These are phyloP conservation scores for Drosophila falleni DNA, from an alignment of 2,888 invertebrate genomes.

Conservation along the genomic window DNA sequence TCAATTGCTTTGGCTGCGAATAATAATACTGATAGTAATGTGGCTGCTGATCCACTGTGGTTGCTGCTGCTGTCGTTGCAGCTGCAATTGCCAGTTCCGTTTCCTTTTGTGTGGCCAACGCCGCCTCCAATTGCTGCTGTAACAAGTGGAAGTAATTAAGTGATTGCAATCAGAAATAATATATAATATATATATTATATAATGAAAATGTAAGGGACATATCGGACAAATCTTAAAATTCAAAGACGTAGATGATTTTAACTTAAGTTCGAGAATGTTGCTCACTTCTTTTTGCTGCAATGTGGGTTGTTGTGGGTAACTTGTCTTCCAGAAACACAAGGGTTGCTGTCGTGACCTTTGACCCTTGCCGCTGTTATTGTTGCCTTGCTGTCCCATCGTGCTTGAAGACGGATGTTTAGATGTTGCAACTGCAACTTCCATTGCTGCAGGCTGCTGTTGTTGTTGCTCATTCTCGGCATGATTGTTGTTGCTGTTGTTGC, in stretches of 20 bases:
- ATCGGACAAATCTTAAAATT: too few relatives aligned
- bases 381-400: slow-evolving; percentile 10
- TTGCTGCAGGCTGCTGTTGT: slow-evolving; percentile 10
- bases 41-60: slow-evolving; percentile 48
- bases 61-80: slow-evolving; percentile 18
- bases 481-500: slow-evolving; percentile 1
- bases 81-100: slow-evolving; percentile 44
- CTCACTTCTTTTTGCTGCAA: slow-evolving; percentile 70
- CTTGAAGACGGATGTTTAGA: slow-evolving; percentile 4
- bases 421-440: slow-evolving; percentile 8
- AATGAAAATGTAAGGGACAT: too few relatives aligned
- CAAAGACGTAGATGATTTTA: too few relatives aligned
- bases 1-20: slow-evolving; percentile 81
- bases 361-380: slow-evolving; percentile 32
- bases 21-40: slow-evolving; percentile 72
- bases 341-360: slow-evolving; percentile 61
- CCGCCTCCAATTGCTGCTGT: slow-evolving; percentile 47
- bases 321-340: slow-evolving; percentile 70
- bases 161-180: slow-evolving; percentile 5
- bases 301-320: slow-evolving; percentile 65
- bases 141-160: slow-evolving; percentile 19
- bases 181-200: too few relatives aligned
- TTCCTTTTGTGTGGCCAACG: slow-evolving; percentile 58
- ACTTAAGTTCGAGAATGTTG: too few relatives aligned
- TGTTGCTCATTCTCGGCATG: background rate